Base-by-base conservation (phyloP, 2,797 vertebrate genomes). In the Melanotaenia nigrans region DNA sequence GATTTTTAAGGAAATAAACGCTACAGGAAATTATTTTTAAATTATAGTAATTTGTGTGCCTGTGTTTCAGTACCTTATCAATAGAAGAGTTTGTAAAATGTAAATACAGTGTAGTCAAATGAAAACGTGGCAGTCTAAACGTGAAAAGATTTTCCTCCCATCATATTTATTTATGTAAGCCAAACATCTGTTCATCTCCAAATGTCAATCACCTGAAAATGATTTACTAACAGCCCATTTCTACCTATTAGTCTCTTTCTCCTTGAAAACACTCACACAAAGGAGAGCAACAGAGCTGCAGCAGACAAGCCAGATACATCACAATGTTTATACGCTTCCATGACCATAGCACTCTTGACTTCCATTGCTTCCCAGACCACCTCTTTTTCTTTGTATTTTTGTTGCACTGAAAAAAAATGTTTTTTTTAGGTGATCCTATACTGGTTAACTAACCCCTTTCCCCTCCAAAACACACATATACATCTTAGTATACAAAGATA, bases 261-360 rank as follows among this genome's bases (percentile, higher is more conserved):
- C 22, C 6, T 12, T 14, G 38, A 61, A 62, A 13, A 67, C 55
- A 68, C 45, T 35, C 57, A 51, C 32, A 68, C 24, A 55, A 62
- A 38, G 42, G 16, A 36, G 16, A 47, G 20, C 22, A 14, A 11
- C 5, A 25, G 25, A 62, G 25, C 2, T 51, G 47, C 35, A 64
- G 57, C 25, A 65, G 68, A 65, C 35, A 64, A 55, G 14, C 7
- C 38, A 68, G 55, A 75, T 66, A 40, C 57, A 65, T 74, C 68
- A 55, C 24, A 22, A 58, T 74, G 65, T 49, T 74, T 35, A 33
- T 28, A 65, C 24, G 54, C 55, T 56, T 75, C 67, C 13, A 6
- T 83, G 47, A 68, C n/a, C 36, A 59, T 61, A 61, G 56, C 74
- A 35, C 70, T 74, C 49, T 28, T 60, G n/a, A 60, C 60, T 32